Percentiles rank a stretch among this genome's conserved stretches.
Conservation (phyloP, 2,113 vertebrate species). For the Tenebrosternarchus preto region DNA sequence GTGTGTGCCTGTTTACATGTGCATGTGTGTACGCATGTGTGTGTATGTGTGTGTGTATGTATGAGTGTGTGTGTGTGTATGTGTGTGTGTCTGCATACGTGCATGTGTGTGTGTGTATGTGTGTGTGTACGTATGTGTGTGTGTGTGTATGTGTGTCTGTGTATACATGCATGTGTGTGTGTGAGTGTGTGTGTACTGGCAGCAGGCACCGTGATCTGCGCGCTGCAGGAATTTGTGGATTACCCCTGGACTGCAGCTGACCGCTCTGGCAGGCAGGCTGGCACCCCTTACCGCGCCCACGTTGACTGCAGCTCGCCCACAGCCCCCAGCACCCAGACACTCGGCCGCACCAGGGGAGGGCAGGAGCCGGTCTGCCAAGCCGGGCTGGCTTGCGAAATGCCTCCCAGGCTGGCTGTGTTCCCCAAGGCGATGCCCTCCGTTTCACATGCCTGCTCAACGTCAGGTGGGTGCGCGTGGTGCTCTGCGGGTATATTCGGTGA, state of each 20-base stretch:
- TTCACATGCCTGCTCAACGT: constrained; percentile 44
- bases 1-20: constrained; percentile 6
- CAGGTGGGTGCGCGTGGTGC: constrained; percentile 5
- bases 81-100: not conserved
- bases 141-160: constrained; percentile 5
- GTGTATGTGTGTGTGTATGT: constrained; percentile 30
- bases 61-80: constrained; percentile 17
- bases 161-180: constrained; percentile 16
- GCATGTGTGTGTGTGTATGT: not conserved
- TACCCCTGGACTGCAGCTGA: constrained; percentile 76
- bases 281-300: constrained; percentile 58
- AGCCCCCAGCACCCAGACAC: constrained; percentile 61
- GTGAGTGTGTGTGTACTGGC: constrained; percentile 35
- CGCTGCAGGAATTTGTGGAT: constrained; percentile 81
- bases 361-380: constrained; percentile 5
- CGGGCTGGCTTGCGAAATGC: constrained; percentile 39
- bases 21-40: constrained; percentile 13
- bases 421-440: constrained; percentile 30
- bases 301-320: constrained; percentile 66
- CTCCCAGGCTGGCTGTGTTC: constrained; percentile 36
- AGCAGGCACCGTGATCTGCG: constrained; percentile 65
- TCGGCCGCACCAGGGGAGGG: constrained; percentile 39
- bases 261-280: constrained; percentile 65
- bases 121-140: not conserved
- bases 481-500: constrained; percentile 15